Evolutionary conservation across 2,113 vertebrate genomes (phyloP), one percentile per base, ranked within the genome.

Genomic region (Prunella himalayana): DNA sequence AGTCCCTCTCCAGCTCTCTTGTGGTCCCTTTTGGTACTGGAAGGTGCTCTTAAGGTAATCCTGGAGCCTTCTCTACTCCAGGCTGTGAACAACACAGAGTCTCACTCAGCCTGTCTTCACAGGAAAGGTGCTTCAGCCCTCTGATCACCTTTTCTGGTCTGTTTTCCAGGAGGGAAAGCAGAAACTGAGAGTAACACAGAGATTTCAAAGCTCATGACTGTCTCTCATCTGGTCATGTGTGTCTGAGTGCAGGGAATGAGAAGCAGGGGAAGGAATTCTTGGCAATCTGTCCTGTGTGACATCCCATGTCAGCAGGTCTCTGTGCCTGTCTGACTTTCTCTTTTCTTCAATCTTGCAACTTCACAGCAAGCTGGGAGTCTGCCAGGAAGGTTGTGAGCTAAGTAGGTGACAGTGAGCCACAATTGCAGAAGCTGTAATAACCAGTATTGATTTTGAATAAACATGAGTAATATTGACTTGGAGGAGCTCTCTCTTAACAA

Each of bases 371-470:
- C 78, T 82, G 81, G 25, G 78, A 91, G 39, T 93, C 93, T 88
- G 88, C 33, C 1, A 0, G 57, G 39, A 51, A 90, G 47, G 42
- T 33, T 91, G 76, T 86, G 87, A 94, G 82, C 90, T 94, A 93
- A 94, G 68, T 82, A 71, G 79, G 85, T 94, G 92, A 82, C 88
- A 89, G 47, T 0, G 80, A 94, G 90, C 51, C 56, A 95, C 69
- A 94, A 65, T 90, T 94, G 93, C 79, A 93, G 93, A 93, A 94
- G 76, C 79, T 96, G 88, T 60, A 86, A 96, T 84, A 95, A 96
- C 57, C 51, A 60, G n/a, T 83, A 96, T 93, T 94, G 92, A 95
- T 95, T 93, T 77, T 78, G 76, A 92, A 91, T 95, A 96, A 94
- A 81, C 80, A 92, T 70, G 86, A 70, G 72, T 44, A 78, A 54